Evolutionary conservation across 1,140 invertebrate genomes (phyloP), one percentile per base, ranked within the genome.

Genomic region (Formica selysi): DNA sequence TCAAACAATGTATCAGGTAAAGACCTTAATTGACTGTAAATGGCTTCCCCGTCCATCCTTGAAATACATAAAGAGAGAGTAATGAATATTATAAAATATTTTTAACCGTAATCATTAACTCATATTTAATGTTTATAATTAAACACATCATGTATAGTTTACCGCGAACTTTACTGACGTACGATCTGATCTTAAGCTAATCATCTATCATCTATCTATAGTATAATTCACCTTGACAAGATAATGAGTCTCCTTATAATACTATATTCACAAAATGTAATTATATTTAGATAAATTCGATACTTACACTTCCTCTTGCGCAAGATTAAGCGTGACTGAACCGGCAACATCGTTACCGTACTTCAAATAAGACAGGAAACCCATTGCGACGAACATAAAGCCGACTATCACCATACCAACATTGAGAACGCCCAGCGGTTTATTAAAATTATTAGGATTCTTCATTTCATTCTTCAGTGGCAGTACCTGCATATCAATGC

Each of bases 381-480:
- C 98, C 81, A 98, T 96, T 3, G 96, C 95, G 8, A 97, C 96
- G 93, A 98, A 98, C 87, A 98, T 96, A 59, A 93, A 76, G 1
- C 96, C 97, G 0, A 98, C 98, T 29, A 97, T 95, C 0, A 97
- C 93, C 98, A 99, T 99, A 57, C 98, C 97, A 3, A 97, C 96
- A 92, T 98, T 99, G 8, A 99, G 93, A 0, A 99, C 98, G 0
- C 98, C 98, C 5, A 97, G 92, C 3, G 96, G 95, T 84, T 96
- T 97, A 74, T 96, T 96, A 94, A 99, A 99, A 81, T 96, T 96
- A 84, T 96, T 95, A 0, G 98, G 97, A n/a, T 96, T 96, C 88
- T 96, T 96, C 98, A 99, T 99, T 92, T 98, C 97, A 91, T 98
- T 98, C 94, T 99, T 98, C 89, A 99, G 92, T 0, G 98, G 98